Evolutionary conservation across 2,888 invertebrate species (phyloP).

Genomic region (Ectemnius cavifrons): DNA sequence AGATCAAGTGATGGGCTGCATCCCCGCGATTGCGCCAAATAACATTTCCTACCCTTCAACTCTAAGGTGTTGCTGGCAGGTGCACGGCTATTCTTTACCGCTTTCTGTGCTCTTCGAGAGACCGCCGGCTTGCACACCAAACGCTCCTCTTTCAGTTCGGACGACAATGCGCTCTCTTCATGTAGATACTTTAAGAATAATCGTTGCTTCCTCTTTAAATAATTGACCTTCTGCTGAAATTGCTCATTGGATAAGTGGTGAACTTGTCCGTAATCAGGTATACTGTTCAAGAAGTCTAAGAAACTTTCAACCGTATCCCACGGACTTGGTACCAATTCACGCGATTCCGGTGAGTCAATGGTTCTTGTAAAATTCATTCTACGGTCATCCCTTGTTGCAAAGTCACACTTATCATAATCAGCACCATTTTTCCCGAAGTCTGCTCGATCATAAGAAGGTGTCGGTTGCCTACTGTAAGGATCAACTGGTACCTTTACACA

Average conservation of each 20-base stretch:
- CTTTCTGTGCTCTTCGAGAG: neutral
- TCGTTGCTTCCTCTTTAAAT: conserved; percentile 83
- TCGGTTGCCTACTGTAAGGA: conserved; percentile 86
- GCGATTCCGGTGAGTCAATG: conserved; percentile 32
- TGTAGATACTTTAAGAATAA: conserved; percentile 70
- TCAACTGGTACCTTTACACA: conserved; percentile 86
- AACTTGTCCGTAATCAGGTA: conserved; percentile 89
- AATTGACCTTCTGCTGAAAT: conserved; percentile 86
- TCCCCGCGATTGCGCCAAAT: conserved; percentile 67
- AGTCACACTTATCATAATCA: conserved; percentile 42
- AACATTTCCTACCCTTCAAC: conserved; percentile 72
- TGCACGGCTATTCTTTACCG: conserved; percentile 1
- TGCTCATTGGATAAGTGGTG: conserved; percentile 87
- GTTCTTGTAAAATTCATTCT: conserved; percentile 72
- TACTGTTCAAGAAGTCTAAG: conserved; percentile 87
- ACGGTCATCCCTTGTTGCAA: conserved; percentile 61
- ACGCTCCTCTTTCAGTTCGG: conserved; percentile 13
- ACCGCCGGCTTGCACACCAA: conserved; percentile 11
- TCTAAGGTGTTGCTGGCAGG: conserved; percentile 54
- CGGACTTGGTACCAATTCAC: conserved; percentile 50
- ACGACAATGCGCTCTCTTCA: conserved; percentile 71
- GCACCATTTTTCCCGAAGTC: conserved; percentile 39
- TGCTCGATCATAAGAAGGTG: conserved; percentile 84
- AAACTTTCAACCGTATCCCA: conserved; percentile 81
- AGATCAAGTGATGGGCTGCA: conserved; percentile 68